Evolutionary conservation across 2,888 invertebrate genomes (phyloP), one percentile per base, ranked within the genome.

Genomic region (Torymus texanus): DNA sequence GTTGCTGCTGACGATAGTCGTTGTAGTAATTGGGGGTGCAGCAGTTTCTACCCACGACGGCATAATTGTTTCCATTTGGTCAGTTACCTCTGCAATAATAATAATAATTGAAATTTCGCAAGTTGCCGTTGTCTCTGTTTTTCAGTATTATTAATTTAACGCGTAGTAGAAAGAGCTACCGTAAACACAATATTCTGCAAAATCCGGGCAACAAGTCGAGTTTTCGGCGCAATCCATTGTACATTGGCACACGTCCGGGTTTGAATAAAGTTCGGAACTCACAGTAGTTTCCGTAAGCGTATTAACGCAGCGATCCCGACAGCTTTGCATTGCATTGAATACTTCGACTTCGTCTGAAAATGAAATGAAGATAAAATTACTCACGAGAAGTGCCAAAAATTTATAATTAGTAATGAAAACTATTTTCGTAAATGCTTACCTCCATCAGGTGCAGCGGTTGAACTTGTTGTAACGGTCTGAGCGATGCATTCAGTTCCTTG

Each of bases 171-270:
- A 16, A n/a, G 53, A 63, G 10, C 87, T 86, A 91, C 91, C 90
- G 65, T 91, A 90, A 12, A 92, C 84, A 84, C 95, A 95, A 1
- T 92, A 84, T 5, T 92, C 92, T 1, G 92, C 87, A 87, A 92
- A 95, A 88, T 96, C 95, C 0, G 92, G 91, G 84, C 96, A 96
- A 86, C 96, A 96, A 24, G 91, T 91, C 0, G 91, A 91, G 0
- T 88, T 86, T 0, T 90, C 85, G 0, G 92, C 86, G 83, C 96
- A 96, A 0, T 89, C 86, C 0, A 91, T 83, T 71, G 91, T 90
- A 83, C 95, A 96, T 62, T 92, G 92, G 84, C 95, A 96, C 0
- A 88, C 86, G 1, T 86, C 86, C 0, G 86, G 83, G 2, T 75
- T 84, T 13, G 84, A 78, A 53, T 82, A 78, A 53, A 78, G 68